Base-by-base conservation (phyloP, 1,140 invertebrate genomes). In the Caenorhabditis brenneri region DNA sequence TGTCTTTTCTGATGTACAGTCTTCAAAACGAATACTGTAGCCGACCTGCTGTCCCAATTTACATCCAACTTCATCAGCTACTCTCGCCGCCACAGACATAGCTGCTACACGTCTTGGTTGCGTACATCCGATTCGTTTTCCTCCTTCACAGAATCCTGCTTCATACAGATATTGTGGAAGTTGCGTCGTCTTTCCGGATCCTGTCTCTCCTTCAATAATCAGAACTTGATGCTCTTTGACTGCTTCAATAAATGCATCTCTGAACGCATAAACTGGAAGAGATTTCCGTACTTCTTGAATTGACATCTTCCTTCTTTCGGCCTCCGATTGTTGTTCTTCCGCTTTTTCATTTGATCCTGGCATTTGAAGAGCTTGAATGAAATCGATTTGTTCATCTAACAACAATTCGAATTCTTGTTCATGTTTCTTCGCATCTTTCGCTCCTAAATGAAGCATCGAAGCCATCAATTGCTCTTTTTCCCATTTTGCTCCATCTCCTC, bases 81-180 rank as follows among this genome's bases (percentile, higher is more conserved):
- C 94, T 86, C 94, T 92, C 29, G 94, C 92, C 27, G 94, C 93
- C 42, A 95, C 94, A 81, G 93, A 94, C 94, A 95, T 95, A 4
- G 94, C 94, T 49, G 94, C 94, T n/a, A 95, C 94, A 89, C 94
- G 89, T 78, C 94, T 91, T 2, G 94, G 94, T 93, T 94, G 95
- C 91, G 93, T 95, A 91, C 94, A 94, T 5, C 93, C 95, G 84
- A 95, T 94, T 88, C 94, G 94, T 92, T 95, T 96, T 22, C 94
- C 94, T 90, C 95, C 94, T 84, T 89, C 88, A 81, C 91, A 92
- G 86, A 91, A 93, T 6, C 93, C 93, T 58, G 95, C 94, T 91
- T 99, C 95, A 91, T 96, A 93, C 0, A 99, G 92, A 92, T 98
- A 99, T 91, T 99, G 97, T 10, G 97, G 96, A 86, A 99, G 96